Base-by-base conservation (phyloP, 2,888 invertebrate species). In the Celastrina argiolus region DNA sequence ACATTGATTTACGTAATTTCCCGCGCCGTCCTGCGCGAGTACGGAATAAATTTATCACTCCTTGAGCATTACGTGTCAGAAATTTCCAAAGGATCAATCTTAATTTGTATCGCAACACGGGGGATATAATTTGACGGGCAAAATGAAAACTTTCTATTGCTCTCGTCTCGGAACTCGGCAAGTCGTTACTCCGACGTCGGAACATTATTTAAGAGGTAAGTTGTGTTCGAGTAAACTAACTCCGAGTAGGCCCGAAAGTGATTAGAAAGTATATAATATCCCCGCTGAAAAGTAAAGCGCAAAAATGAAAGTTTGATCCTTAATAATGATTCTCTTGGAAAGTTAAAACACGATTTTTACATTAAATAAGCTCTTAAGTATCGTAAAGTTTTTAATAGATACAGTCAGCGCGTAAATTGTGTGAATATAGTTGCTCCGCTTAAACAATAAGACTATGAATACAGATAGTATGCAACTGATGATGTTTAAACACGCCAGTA, bases 111-210 rank as follows among this genome's bases (percentile, higher is more conserved):
- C 67, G 65, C 28, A 64, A 69, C 66, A 66, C 28, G 66, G 64
- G 65, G 26, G 65, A 51, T 66, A 67, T 72, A 79, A 79, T 79
- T 81, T 78, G 80, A 81, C 79, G 75, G 75, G 79, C 72, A 76
- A 79, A 79, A 78, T 79, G 75, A 70, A 77, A 82, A 83, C 75
- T 82, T 82, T 75, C 72, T 77, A 81, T 79, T 78, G 77, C 73
- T 72, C 77, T 76, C 78, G 75, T 80, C 77, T 74, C 70, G 65
- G 68, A 78, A 72, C 77, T 76, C 66, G 56, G 59, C 18, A 68
- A 76, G 78, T 76, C 78, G 63, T 65, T 69, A 71, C 70, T 70
- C 65, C 58, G 63, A 69, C 66, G 70, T 73, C 70, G 73, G 58
- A 65, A 26, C 42, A 59, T 59, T 74, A 74, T 82, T 82, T 81